Evolutionary conservation across 1,140 invertebrate species (phyloP).

Genomic region (Latrodectus geometricus): DNA sequence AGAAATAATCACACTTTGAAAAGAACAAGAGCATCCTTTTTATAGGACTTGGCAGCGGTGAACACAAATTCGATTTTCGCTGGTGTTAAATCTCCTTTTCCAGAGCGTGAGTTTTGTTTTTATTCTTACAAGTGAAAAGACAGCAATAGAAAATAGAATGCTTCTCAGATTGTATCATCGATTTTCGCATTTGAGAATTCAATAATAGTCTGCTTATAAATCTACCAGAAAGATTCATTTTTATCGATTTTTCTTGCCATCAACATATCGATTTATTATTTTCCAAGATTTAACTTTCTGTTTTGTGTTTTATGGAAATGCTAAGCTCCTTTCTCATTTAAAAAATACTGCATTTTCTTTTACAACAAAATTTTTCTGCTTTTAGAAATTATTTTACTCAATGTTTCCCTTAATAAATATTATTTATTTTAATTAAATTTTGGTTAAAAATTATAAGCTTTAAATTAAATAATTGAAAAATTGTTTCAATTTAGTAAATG

Average conservation of each 20-base stretch:
- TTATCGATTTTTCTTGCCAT: neutral
- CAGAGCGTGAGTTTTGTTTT: neutral
- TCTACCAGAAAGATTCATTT: neutral
- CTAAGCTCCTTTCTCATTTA: too few relatives aligned
- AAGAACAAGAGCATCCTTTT: neutral
- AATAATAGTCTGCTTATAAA: neutral
- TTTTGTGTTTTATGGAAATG: too few relatives aligned
- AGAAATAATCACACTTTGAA: too few relatives aligned
- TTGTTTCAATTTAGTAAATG: too few relatives aligned
- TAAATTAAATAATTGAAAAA: too few relatives aligned
- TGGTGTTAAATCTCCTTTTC: neutral
- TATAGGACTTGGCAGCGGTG: neutral
- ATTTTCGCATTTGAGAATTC: neutral
- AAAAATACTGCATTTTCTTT: too few relatives aligned
- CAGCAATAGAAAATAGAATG: neutral
- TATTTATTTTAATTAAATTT: too few relatives aligned
- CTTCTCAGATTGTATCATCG: neutral
- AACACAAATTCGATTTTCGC: constrained; percentile 12
- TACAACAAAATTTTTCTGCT: too few relatives aligned
- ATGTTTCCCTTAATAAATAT: too few relatives aligned
- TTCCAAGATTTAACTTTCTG: neutral
- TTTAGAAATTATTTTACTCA: too few relatives aligned
- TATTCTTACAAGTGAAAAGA: neutral
- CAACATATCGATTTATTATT: neutral
- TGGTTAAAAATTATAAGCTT: too few relatives aligned